phyloP scores from a whole-genome alignment of 2,797 vertebrate genomes.

The Periophthalmus magnuspinnatus region DNA sequence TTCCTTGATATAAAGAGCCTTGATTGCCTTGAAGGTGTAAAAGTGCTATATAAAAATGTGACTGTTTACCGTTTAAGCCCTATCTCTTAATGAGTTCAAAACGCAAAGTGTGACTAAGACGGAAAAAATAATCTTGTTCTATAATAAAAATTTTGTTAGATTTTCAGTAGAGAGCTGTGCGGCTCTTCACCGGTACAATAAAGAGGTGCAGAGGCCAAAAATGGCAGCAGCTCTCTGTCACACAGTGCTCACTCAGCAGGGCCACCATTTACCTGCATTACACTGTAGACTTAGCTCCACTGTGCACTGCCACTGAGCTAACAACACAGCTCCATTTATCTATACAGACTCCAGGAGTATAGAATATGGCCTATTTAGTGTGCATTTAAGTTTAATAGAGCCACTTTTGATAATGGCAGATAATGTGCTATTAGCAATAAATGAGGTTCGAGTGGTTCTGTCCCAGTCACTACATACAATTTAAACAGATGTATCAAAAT shows the following conservation, averaged over 20 bases:
- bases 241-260: conserved; percentile 30
- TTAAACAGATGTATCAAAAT: too few relatives aligned
- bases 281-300: conserved; percentile 16
- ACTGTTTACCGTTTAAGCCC: too few relatives aligned
- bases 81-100: neutral
- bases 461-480: too few relatives aligned
- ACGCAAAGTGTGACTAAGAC: neutral
- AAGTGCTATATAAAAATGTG: too few relatives aligned
- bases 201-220: conserved; percentile 13
- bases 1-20: too few relatives aligned
- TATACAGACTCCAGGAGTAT: neutral
- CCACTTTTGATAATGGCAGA: too few relatives aligned
- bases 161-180: neutral
- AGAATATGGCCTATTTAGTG: neutral
- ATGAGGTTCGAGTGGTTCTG: too few relatives aligned
- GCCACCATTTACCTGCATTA: conserved; percentile 21
- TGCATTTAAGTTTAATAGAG: neutral
- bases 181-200: conserved; percentile 7
- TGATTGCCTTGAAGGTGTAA: too few relatives aligned
- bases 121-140: neutral
- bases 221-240: conserved; percentile 14
- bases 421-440: too few relatives aligned
- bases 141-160: too few relatives aligned
- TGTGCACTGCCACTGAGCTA: conserved; percentile 17
- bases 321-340: neutral